phyloP scores from a whole-genome alignment of 1,140 invertebrate species.

The Bombus breviceps region DNA sequence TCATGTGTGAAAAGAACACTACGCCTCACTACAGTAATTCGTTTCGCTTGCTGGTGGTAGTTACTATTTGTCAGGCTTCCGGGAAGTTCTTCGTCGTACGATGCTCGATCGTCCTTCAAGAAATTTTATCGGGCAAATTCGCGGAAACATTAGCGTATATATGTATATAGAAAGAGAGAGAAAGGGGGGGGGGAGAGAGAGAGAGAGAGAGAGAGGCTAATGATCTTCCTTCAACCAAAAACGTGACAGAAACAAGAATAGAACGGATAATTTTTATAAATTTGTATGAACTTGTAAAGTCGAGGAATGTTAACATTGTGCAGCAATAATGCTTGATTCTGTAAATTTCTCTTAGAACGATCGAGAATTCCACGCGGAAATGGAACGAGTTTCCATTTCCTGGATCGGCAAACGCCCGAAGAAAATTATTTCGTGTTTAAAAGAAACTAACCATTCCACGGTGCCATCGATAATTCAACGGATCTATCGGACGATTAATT shows the following conservation, averaged over 20 bases:
- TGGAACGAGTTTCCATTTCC: neutral
- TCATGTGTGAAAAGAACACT: conserved; percentile 56
- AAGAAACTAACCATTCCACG: conserved; percentile 30
- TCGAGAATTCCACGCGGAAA: conserved; percentile 15
- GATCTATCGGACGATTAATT: conserved; percentile 4
- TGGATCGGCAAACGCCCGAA: conserved; percentile 17
- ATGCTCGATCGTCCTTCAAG: conserved; percentile 7
- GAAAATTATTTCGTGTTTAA: conserved; percentile 33
- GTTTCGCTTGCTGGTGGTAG: conserved; percentile 30
- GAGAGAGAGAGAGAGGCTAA: neutral
- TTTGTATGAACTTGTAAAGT: neutral
- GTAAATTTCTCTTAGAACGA: conserved; percentile 17
- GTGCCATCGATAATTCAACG: conserved; percentile 39
- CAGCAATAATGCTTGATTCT: neutral
- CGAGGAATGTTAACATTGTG: neutral
- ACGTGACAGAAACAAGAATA: neutral
- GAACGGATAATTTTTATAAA: neutral
- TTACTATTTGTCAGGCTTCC: neutral
- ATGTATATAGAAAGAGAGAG: too few species aligned
- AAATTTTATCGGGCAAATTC: neutral
- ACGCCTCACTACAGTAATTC: conserved; percentile 61
- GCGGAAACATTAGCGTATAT: too few species aligned
- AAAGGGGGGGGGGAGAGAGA: neutral
- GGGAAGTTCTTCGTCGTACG: neutral
- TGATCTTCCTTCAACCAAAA: neutral